A percentile compares a stretch with the other conserved stretches of the same genome.
Evolutionary conservation across 2,113 vertebrate genomes (phyloP).

Genomic region (Hypanus sabinus): DNA sequence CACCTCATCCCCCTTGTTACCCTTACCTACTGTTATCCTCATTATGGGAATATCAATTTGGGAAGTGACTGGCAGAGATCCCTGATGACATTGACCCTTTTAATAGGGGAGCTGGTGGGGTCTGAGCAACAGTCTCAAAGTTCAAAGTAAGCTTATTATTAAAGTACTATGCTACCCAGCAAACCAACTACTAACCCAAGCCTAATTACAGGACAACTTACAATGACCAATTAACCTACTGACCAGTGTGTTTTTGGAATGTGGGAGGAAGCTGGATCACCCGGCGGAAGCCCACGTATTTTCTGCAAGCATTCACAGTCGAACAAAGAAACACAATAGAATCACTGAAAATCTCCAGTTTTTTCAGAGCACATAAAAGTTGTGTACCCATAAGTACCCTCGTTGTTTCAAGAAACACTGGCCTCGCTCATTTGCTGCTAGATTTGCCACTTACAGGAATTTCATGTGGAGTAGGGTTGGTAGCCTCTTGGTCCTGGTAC

Average conservation of each 20-base stretch:
- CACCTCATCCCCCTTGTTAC: background rate
- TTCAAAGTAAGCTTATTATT: no score
- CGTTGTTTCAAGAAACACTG: background rate
- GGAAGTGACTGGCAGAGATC: background rate
- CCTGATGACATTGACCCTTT: background rate
- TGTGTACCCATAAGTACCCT: background rate
- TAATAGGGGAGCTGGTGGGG: background rate
- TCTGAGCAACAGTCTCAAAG: background rate
- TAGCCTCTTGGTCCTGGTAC: background rate
- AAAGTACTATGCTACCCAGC: no score
- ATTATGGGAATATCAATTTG: background rate
- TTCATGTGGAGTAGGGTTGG: background rate
- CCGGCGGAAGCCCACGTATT: no score
- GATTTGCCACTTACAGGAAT: background rate
- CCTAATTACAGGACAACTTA: no score
- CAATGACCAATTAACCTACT: no score
- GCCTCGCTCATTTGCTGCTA: background rate
- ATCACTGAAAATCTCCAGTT: no score
- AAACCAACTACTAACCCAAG: no score
- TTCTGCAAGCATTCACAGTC: no score
- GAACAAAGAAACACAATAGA: no score
- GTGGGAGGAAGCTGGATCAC: no score
- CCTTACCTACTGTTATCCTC: background rate
- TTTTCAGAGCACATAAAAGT: background rate
- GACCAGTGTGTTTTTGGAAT: no score